These are phyloP conservation scores for Clarias fuscus DNA, from an alignment of 2,797 vertebrate genomes.

Conservation along the genomic window DNA sequence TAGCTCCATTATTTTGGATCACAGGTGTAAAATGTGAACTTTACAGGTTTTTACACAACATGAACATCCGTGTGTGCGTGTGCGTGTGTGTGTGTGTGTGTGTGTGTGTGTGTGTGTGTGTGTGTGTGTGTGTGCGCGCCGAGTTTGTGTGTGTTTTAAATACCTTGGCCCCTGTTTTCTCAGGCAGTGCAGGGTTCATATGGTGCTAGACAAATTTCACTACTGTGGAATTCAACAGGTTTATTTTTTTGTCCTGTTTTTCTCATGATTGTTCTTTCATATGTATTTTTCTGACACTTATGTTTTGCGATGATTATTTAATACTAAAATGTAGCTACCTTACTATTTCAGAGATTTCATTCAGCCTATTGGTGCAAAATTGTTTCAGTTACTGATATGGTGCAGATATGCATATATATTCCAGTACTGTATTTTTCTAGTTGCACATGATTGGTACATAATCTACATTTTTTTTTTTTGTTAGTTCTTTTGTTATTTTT, in stretches of 20 bases:
- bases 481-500: slow-evolving; percentile 64
- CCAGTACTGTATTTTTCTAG: slow-evolving; percentile 78
- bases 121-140: slow-evolving; percentile 30
- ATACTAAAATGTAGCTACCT: slow-evolving; percentile 62
- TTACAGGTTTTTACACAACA: slow-evolving; percentile 38
- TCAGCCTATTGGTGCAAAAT: slow-evolving; percentile 43
- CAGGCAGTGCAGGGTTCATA: slow-evolving; percentile 51
- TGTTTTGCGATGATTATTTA: slow-evolving; percentile 66
- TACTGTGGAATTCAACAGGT: slow-evolving; percentile 67
- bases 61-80: not conserved
- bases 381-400: slow-evolving; percentile 58
- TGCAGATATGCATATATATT: slow-evolving; percentile 66
- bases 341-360: slow-evolving; percentile 52
- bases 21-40: slow-evolving; percentile 47
- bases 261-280: slow-evolving; percentile 50
- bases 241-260: slow-evolving; percentile 44
- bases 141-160: slow-evolving; percentile 40
- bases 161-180: slow-evolving; percentile 44
- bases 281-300: slow-evolving; percentile 55
- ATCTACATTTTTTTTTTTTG: slow-evolving; percentile 70
- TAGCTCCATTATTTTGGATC: slow-evolving; percentile 23
- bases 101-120: slow-evolving; percentile 23
- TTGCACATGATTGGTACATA: slow-evolving; percentile 77
- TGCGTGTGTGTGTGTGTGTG: slow-evolving; percentile 26
- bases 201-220: slow-evolving; percentile 74